Conservation (phyloP, 1,140 invertebrate genomes). For the Drosophila santomea region DNA sequence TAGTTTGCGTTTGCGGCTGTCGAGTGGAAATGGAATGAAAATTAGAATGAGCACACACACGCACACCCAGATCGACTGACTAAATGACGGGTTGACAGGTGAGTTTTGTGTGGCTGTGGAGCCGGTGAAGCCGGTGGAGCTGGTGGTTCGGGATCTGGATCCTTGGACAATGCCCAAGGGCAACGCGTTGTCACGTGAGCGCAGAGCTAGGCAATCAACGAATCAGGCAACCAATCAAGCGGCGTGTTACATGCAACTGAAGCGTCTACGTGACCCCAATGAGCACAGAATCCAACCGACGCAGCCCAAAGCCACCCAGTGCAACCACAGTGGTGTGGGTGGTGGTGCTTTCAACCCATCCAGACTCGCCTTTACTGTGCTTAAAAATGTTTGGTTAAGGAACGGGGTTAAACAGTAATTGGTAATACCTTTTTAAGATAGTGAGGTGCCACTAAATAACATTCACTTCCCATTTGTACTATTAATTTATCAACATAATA, state of each 20-base stretch:
- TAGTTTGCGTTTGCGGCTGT: constrained; percentile 14
- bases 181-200: constrained; percentile 56
- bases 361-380: not conserved
- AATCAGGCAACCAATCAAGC: constrained; percentile 81
- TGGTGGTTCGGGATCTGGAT: not conserved
- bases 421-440: no score
- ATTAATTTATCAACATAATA: not conserved
- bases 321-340: constrained; percentile 32
- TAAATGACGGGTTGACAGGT: constrained; percentile 12
- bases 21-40: constrained; percentile 74
- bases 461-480: not conserved
- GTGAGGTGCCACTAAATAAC: no score
- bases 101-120: constrained; percentile 4
- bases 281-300: constrained; percentile 1
- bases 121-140: not conserved
- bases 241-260: constrained; percentile 80
- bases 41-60: constrained; percentile 56
- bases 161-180: constrained; percentile 57
- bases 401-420: no score
- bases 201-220: constrained; percentile 58
- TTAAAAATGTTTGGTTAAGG: no score
- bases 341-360: not conserved
- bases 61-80: not conserved
- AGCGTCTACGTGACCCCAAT: constrained; percentile 63
- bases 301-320: not conserved